Conservation (phyloP, 2,113 vertebrate genomes). For the Phycodurus eques region DNA sequence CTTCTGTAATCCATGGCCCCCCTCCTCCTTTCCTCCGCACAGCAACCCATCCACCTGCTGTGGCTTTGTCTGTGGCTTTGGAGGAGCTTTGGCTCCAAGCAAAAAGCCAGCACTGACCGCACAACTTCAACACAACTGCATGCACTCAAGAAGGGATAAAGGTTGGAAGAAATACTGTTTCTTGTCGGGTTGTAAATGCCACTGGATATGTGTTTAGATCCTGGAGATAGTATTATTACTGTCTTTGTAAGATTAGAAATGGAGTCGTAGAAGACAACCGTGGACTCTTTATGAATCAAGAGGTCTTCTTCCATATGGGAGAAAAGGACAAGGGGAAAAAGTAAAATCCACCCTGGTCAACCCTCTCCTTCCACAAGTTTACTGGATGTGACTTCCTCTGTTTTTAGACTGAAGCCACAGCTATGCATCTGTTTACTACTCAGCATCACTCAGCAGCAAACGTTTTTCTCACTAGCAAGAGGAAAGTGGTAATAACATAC, state of each 20-base stretch:
- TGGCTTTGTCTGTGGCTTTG: constrained; percentile 68
- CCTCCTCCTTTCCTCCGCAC: constrained; percentile 22
- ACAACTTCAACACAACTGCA: constrained; percentile 42
- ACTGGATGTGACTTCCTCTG: constrained; percentile 56
- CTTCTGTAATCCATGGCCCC: constrained; percentile 23
- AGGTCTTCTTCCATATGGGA: neutral
- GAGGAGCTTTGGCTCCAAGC: constrained; percentile 59
- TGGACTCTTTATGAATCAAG: too few relatives aligned
- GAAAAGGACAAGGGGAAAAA: neutral
- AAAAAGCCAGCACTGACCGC: constrained; percentile 57
- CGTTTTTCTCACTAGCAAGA: constrained; percentile 19
- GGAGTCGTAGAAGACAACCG: too few relatives aligned
- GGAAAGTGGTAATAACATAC: constrained; percentile 32
- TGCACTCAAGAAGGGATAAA: constrained; percentile 47
- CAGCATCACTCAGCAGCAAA: constrained; percentile 34
- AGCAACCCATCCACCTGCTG: constrained; percentile 67
- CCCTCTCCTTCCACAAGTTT: constrained; percentile 29
- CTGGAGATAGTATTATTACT: neutral
- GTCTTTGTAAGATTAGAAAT: too few relatives aligned
- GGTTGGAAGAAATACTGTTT: constrained; percentile 46
- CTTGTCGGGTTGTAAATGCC: constrained; percentile 46
- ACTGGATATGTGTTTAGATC: neutral
- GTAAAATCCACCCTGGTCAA: constrained; percentile 2
- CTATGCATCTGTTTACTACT: constrained; percentile 54
- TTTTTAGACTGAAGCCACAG: constrained; percentile 60